These are phyloP conservation scores for Coracias cyanogaster DNA, from an alignment of 2,797 vertebrate genomes.

Conservation along the genomic window DNA sequence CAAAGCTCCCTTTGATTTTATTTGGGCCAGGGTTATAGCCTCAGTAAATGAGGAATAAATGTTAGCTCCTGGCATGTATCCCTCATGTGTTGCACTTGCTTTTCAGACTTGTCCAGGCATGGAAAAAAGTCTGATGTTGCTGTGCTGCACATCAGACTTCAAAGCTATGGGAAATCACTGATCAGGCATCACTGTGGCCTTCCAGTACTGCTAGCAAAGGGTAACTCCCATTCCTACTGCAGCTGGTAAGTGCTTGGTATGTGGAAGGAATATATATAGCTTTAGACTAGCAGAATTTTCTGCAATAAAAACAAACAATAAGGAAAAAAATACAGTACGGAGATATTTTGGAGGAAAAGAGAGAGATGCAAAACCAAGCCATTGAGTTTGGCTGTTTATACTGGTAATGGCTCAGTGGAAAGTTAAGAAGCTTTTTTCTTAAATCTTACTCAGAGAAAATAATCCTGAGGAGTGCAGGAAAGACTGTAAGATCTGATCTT, in stretches of 20 bases:
- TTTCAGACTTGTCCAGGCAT: not conserved
- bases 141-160: not conserved
- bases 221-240: not conserved
- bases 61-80: not conserved
- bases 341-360: fast-evolving
- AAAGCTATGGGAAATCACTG: not conserved
- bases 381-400: not conserved
- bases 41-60: not conserved
- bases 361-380: not conserved
- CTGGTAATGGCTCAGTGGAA: not conserved
- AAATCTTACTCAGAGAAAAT: not conserved
- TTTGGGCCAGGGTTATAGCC: not conserved
- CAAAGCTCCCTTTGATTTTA: not conserved
- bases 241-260: not conserved
- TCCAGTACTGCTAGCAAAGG: not conserved
- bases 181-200: not conserved
- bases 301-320: not conserved
- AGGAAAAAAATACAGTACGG: not conserved
- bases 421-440: not conserved
- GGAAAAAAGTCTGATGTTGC: not conserved
- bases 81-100: not conserved
- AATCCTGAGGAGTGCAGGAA: not conserved
- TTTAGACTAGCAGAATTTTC: not conserved
- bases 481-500: not conserved
- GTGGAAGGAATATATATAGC: not conserved